Percentiles rank a stretch among this genome's conserved stretches.
Conservation (phyloP, 2,113 vertebrate species). For the Poeciliopsis prolifica region DNA sequence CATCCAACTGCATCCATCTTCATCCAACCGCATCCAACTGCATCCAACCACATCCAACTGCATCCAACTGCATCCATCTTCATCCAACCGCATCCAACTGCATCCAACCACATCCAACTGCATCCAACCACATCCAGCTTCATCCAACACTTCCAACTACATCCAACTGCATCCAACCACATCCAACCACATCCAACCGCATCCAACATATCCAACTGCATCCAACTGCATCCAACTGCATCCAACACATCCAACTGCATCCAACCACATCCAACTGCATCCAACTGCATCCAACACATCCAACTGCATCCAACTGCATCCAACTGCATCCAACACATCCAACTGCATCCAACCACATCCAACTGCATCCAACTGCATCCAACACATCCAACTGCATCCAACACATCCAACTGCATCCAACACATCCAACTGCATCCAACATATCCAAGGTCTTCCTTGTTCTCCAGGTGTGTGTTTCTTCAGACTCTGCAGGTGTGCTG, state of each 20-base stretch:
- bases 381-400: accelerated
- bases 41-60: conserved; percentile 46
- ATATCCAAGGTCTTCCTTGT: neutral
- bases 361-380: accelerated
- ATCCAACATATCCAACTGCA: neutral
- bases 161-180: neutral
- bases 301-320: neutral
- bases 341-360: neutral
- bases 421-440: no score
- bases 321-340: neutral
- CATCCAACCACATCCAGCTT: conserved; percentile 15
- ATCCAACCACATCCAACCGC: conserved; percentile 74
- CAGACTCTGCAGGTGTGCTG: conserved; percentile 85
- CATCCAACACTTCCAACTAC: conserved; percentile 92
- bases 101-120: conserved; percentile 82
- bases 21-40: neutral
- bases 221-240: neutral
- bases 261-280: neutral
- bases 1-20: neutral
- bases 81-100: no score
- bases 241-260: neutral
- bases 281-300: neutral
- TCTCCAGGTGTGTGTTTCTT: conserved; percentile 4
- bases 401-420: accelerated
- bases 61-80: conserved; percentile 86